Evolutionary conservation across 30 jellyfish, hydroid and myxozoan species (phyloP), one percentile per base, ranked within the genome.

Genomic region (Turritopsis dohrnii): DNA sequence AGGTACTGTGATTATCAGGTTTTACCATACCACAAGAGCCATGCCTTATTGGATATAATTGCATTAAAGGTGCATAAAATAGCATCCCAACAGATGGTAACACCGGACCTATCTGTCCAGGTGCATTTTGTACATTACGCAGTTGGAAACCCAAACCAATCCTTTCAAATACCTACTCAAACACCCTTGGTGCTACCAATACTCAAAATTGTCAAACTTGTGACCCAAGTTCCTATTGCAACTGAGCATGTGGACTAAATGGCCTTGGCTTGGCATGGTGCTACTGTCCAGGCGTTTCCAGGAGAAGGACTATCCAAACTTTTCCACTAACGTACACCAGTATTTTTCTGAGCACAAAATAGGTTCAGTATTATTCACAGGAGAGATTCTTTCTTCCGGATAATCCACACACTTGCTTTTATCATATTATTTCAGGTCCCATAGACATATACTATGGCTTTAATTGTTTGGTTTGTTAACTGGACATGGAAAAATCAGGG

Each of bases 1-100:
- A 94, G 99, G 97, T 94, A 94, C 71, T 94, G 99, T 31, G 99
- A 94, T 86, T 93, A 96, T 9, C 97, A 94, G 75, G 99, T 97
- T 21, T 90, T 94, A 0, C 92, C 99, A 21, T 89, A 53, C 97
- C 99, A 41, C 82, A 97, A 83, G 99, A 96, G 13, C 99, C 81
- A 54, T 94, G 99, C 76, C 97, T 89, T 87, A 95, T 97, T 21
- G 99, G 99, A 31, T 94, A 89, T 75, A 93, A 89, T 29, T 94
- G 99, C 79, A 86, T 86, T 18, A 89, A 89, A 3, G 99, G 99
- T 77, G 99, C 99, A 1, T 89, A 82, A 75, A 94, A 97, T 1
- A 89, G 97, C 85, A 94, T 97, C 66, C 99, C 99, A 0, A 86
- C 95, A 4, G 99, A 94, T 84, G 97, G 97, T 21, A 83, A 28